Percentiles rank a stretch among this genome's conserved stretches.
Conservation (phyloP, 2,113 vertebrate genomes). For the Mastomys coucha region DNA sequence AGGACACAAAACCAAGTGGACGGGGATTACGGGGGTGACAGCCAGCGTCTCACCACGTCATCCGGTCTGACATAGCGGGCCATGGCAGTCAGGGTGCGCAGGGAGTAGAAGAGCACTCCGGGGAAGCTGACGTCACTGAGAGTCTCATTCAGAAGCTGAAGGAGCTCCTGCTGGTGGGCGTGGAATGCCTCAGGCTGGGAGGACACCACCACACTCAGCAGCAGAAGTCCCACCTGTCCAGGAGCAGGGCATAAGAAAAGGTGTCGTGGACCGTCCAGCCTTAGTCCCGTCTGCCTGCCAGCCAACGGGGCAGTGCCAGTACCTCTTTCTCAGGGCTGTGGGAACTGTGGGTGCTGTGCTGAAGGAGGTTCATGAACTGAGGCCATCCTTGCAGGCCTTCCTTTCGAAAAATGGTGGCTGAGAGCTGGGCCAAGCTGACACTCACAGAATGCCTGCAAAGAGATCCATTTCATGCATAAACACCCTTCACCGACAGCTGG, state of each 20-base stretch:
- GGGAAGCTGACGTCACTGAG: conserved; percentile 89
- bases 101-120: conserved; percentile 89
- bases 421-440: conserved; percentile 92
- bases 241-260: not conserved
- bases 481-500: not conserved
- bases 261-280: not conserved
- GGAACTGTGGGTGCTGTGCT: conserved; percentile 88
- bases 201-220: conserved; percentile 91
- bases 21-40: not conserved
- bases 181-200: conserved; percentile 90
- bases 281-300: not conserved
- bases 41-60: conserved; percentile 88
- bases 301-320: not conserved
- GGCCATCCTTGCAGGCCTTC: conserved; percentile 93
- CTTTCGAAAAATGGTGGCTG: conserved; percentile 91
- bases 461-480: not conserved
- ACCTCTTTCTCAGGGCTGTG: conserved; percentile 90
- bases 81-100: conserved; percentile 90
- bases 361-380: conserved; percentile 90
- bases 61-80: conserved; percentile 86
- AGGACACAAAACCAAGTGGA: not conserved
- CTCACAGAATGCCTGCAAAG: conserved; percentile 90
- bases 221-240: conserved; percentile 91
- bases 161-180: conserved; percentile 89
- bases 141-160: conserved; percentile 88